A percentile compares a stretch with the other conserved stretches of the same genome.
Conservation (phyloP, 2,888 invertebrate species). For the Disparrhopalites patrizii region DNA sequence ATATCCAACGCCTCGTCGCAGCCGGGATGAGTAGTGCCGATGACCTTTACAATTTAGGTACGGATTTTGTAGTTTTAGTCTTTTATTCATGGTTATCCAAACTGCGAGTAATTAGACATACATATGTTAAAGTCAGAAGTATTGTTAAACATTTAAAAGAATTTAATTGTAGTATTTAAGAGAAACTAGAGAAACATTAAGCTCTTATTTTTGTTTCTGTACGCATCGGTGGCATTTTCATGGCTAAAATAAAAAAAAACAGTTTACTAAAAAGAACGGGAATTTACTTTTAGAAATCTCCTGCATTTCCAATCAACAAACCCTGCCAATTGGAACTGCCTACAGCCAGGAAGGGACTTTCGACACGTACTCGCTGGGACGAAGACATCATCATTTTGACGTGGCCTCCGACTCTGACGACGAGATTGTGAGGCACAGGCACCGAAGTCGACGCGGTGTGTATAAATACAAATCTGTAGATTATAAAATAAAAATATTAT, state of each 20-base stretch:
- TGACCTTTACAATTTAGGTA: slow-evolving; percentile 26
- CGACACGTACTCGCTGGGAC: slow-evolving; percentile 15
- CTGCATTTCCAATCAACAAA: slow-evolving; percentile 29
- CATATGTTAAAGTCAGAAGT: too few relatives aligned
- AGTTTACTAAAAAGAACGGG: background rate
- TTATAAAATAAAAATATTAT: too few relatives aligned
- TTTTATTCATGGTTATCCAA: too few relatives aligned
- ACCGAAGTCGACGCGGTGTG: slow-evolving; percentile 27
- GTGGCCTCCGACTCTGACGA: slow-evolving; percentile 13
- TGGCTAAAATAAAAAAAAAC: too few relatives aligned
- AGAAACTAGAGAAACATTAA: too few relatives aligned
- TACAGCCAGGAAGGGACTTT: slow-evolving; percentile 25
- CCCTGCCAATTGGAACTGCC: slow-evolving; percentile 21
- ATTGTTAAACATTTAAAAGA: too few relatives aligned
- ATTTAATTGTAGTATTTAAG: too few relatives aligned
- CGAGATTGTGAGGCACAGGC: slow-evolving; percentile 19
- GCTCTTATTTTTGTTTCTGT: background rate
- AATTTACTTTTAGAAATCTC: slow-evolving; percentile 17
- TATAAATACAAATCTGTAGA: too few relatives aligned
- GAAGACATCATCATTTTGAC: background rate
- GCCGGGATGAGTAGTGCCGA: background rate
- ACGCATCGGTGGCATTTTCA: background rate
- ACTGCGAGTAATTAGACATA: too few relatives aligned
- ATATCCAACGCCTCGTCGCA: slow-evolving; percentile 8
- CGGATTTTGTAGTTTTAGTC: too few relatives aligned